Percentiles rank a stretch among this genome's conserved stretches.
Conservation (phyloP, 2,797 vertebrate species). For the Paedocypris micromegethes region DNA sequence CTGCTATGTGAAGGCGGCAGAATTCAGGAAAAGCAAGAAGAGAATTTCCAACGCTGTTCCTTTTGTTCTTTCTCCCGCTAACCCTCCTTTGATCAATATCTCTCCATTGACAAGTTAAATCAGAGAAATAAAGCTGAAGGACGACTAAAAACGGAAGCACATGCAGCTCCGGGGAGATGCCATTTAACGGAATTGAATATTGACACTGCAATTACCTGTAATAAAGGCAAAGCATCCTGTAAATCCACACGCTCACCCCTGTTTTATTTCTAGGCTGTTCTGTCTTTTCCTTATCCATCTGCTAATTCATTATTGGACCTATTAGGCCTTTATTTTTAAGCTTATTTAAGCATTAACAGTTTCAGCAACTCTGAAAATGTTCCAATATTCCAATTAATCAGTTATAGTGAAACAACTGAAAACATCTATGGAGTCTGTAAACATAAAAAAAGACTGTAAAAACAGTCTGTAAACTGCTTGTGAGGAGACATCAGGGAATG, state of each 20-base stretch:
- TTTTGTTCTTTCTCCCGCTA: slow-evolving; percentile 42
- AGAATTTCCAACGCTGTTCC: slow-evolving; percentile 34
- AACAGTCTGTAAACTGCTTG: too few species aligned
- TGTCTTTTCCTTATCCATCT: not conserved
- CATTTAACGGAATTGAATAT: slow-evolving; percentile 45
- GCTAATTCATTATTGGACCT: too few species aligned
- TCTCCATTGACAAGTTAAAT: slow-evolving; percentile 52
- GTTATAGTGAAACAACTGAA: too few species aligned
- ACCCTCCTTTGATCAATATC: slow-evolving; percentile 61
- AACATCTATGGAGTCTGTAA: too few species aligned
- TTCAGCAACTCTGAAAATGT: too few species aligned
- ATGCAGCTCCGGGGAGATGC: slow-evolving; percentile 26
- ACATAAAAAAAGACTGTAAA: too few species aligned
- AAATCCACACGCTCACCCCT: slow-evolving; percentile 15
- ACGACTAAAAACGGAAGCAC: slow-evolving; percentile 33
- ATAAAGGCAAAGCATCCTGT: slow-evolving; percentile 23
- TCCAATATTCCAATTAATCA: too few species aligned
- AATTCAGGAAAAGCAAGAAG: slow-evolving; percentile 42
- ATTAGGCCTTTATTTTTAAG: too few species aligned
- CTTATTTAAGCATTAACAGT: too few species aligned
- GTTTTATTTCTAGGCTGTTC: not conserved
- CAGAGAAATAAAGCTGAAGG: slow-evolving; percentile 33
- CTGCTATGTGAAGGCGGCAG: slow-evolving; percentile 49
- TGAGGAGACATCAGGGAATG: too few species aligned
- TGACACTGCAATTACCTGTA: slow-evolving; percentile 47